phyloP scores from a whole-genome alignment of 2,888 invertebrate species.

The Spisula solida region DNA sequence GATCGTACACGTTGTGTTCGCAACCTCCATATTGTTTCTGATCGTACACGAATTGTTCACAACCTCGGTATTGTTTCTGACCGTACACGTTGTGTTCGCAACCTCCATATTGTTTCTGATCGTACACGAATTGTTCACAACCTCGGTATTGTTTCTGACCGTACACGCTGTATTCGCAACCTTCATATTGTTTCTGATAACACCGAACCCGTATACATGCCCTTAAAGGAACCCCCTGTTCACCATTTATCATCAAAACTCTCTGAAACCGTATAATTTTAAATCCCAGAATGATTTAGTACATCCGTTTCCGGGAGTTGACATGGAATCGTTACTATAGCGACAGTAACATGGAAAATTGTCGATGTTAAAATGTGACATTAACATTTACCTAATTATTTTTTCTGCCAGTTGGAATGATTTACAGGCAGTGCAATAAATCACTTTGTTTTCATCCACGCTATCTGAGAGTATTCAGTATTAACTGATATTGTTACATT shows the following conservation, averaged over 20 bases:
- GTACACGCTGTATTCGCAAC: too few relatives aligned
- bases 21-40: too few relatives aligned
- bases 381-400: constrained; percentile 73
- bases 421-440: not conserved
- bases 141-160: too few relatives aligned
- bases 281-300: constrained; percentile 55
- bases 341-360: constrained; percentile 58
- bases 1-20: too few relatives aligned
- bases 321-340: constrained; percentile 62
- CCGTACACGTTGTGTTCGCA: too few relatives aligned
- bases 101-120: too few relatives aligned
- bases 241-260: constrained; percentile 16
- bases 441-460: constrained; percentile 18
- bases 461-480: not conserved
- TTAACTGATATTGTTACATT: constrained; percentile 2
- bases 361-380: constrained; percentile 63
- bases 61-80: too few relatives aligned
- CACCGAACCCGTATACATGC: not conserved
- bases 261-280: constrained; percentile 24
- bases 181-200: too few relatives aligned
- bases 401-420: constrained; percentile 49
- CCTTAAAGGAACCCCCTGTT: constrained; percentile 23
- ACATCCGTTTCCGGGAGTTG: constrained; percentile 58
- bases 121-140: too few relatives aligned
- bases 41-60: too few relatives aligned